Base-by-base conservation (phyloP, 2,797 vertebrate species). In the Petrocephalus sullivani region DNA sequence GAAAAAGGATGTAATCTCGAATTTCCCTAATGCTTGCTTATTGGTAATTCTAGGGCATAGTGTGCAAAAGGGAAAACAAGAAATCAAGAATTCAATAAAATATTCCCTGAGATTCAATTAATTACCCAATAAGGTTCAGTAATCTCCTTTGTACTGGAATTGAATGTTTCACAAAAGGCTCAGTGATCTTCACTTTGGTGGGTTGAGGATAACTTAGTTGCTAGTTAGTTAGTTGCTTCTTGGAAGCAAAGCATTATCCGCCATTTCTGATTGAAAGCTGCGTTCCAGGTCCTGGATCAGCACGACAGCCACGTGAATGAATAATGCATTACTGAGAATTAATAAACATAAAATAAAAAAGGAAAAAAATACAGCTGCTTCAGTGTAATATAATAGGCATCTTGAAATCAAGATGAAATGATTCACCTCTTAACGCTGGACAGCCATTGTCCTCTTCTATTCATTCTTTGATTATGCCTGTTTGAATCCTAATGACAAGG, bases 391-490 rank as follows among this genome's bases (percentile, higher is more conserved):
- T 90, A 89, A 88, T 88, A 64, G 84, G 46, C 78, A 87, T 89
- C 83, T 87, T 90, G 84, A 90, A 89, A 90, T 89, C 88, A 90
- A 89, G 64, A 83, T 67, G 85, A 67, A 88, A 90, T 89, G 85
- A 90, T 84, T 90, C 90, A 89, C 71, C 87, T 85, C 88, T 89
- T 87, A 85, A n/a, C 10, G 33, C 60, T 58, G 78, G 51, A 88
- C 21, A 54, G 19, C 87, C 61, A 90, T 89, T 90, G 90, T 90
- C 51, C 78, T 51, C 4, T n/a, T 53, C 16, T 54, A 56, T 67
- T 87, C 21, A 75, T 33, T 2, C 71, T 67, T 92, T 92, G 90
- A 92, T 91, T 91, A 90, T 89, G 88, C 91, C 71, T 91, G 89
- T 90, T 90, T 85, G 78, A 88, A 87, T 84, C 86, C 81, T 46